Evolutionary conservation across 2,113 vertebrate species (phyloP), one percentile per base, ranked within the genome.

Genomic region (Limnothrissa miodon): DNA sequence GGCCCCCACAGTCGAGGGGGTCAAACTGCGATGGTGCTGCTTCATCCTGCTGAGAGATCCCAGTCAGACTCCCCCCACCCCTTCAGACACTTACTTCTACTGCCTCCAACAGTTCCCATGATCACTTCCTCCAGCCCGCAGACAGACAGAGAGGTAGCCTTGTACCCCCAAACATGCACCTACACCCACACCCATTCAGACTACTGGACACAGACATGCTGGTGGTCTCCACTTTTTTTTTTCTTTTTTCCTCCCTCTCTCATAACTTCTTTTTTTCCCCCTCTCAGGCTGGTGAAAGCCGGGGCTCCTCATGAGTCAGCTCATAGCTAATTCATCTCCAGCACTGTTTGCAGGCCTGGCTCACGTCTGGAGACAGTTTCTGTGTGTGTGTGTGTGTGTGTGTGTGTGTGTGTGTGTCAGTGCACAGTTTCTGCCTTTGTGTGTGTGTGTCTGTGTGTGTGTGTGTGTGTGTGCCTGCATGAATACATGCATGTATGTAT

Each of bases 221-320:
- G 36, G 62, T 36, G 11, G 8, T 70, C 10, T 70, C 62, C 10
- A 36, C 29, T 0, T 74, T 19, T 11, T 11, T 33, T 39, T 62
- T 8, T 62, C 25, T 62, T 56, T 29, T 74, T 70, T 36, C 15
- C 33, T 59, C 56, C 56, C 56, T 59, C 10, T 66, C 2, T 33
- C 29, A 33, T 66, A 2, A 3, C n/a, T 25, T 23, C 48, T 53
- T 59, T 25, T 25, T 25, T 59, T 59, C n/a, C n/a, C n/a, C n/a
- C n/a, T 59, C 23, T 59, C 56, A 59, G 56, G 56, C 23, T 59
- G 56, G 23, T 6, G 21, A 59, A 1, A 2, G 23, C 17, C 29
- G 10, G 59, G 59, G n/a, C 66, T 33, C 56, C 79, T 66, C 78
- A 33, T 79, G 82, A 83, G 82, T 86, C 79, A 78, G 62, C 21